Conservation (phyloP, 2,888 invertebrate genomes). For the Cryptops parisi region DNA sequence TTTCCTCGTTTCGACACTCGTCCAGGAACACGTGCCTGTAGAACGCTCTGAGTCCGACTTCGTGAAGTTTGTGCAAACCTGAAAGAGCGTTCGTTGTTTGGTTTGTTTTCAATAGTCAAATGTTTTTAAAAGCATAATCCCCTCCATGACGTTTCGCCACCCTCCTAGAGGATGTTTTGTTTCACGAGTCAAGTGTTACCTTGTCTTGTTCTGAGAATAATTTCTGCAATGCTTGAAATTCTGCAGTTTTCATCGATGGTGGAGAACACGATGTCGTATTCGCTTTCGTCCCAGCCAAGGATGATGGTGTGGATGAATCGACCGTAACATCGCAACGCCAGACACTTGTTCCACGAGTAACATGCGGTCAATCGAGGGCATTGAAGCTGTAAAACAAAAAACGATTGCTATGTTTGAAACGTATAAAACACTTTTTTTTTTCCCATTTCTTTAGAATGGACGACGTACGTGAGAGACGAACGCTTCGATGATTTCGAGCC, state of each 20-base stretch:
- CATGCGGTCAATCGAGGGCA: background rate
- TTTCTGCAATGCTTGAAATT: background rate
- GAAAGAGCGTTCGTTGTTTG: constrained; percentile 21
- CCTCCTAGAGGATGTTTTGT: too few species aligned
- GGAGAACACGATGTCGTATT: constrained; percentile 29
- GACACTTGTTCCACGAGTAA: constrained; percentile 20
- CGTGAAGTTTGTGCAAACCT: constrained; percentile 5
- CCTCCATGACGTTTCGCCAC: too few species aligned
- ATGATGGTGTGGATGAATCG: constrained; percentile 31
- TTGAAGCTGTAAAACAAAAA: constrained; percentile 2
- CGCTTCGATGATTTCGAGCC: background rate
- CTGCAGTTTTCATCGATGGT: constrained; percentile 24
- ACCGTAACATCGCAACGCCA: constrained; percentile 29
- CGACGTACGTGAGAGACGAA: background rate
- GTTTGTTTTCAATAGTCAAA: background rate
- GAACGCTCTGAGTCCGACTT: constrained; percentile 26
- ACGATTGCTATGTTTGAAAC: too few species aligned
- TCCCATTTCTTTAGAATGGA: too few species aligned
- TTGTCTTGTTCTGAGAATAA: background rate
- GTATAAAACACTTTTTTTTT: too few species aligned
- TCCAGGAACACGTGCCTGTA: constrained; percentile 29
- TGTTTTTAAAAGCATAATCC: too few species aligned
- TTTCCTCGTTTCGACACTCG: constrained; percentile 20
- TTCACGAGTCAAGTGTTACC: too few species aligned
- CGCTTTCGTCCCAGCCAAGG: constrained; percentile 33